phyloP scores from a whole-genome alignment of 2,888 invertebrate genomes.

The Germaria angustata region DNA sequence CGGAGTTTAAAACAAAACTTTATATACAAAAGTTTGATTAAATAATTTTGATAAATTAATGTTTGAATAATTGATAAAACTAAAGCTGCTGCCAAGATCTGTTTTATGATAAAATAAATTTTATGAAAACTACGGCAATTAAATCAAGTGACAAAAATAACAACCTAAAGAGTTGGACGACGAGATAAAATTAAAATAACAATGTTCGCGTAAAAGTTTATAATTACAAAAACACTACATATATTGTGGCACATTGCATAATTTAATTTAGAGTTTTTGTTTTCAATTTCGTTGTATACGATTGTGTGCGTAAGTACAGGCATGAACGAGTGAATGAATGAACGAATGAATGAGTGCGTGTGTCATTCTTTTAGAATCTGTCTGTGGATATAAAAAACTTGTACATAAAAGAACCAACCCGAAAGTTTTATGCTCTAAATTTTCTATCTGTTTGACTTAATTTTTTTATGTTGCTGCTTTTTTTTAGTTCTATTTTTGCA shows the following conservation, averaged over 20 bases:
- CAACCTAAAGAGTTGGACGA: not conserved
- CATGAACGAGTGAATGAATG: not conserved
- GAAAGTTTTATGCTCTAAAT: slow-evolving; percentile 50
- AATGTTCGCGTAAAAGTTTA: slow-evolving; percentile 11
- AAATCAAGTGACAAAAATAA: slow-evolving; percentile 8
- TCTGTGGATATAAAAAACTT: slow-evolving; percentile 26
- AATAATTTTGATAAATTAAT: not conserved
- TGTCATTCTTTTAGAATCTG: not conserved
- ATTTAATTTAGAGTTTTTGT: slow-evolving; percentile 59
- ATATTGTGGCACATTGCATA: slow-evolving; percentile 60
- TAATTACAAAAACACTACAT: slow-evolving; percentile 60
- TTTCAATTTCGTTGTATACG: slow-evolving; percentile 16
- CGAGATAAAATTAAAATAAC: slow-evolving; percentile 26
- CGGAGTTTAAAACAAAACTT: not conserved
- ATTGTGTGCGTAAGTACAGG: not conserved
- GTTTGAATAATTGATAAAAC: not conserved
- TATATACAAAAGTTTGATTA: not conserved
- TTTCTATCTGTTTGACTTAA: slow-evolving; percentile 27
- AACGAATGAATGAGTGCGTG: not conserved
- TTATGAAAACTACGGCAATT: slow-evolving; percentile 4
- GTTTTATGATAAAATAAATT: not conserved
- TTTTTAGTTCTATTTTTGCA: slow-evolving; percentile 24
- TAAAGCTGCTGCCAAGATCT: not conserved
- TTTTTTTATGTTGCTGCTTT: no score
- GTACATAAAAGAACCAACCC: slow-evolving; percentile 2